A percentile compares a stretch with the other conserved stretches of the same genome.
These are phyloP conservation scores for Camptogramma bilineatum DNA, from an alignment of 2,888 invertebrate species.

Conservation along the genomic window DNA sequence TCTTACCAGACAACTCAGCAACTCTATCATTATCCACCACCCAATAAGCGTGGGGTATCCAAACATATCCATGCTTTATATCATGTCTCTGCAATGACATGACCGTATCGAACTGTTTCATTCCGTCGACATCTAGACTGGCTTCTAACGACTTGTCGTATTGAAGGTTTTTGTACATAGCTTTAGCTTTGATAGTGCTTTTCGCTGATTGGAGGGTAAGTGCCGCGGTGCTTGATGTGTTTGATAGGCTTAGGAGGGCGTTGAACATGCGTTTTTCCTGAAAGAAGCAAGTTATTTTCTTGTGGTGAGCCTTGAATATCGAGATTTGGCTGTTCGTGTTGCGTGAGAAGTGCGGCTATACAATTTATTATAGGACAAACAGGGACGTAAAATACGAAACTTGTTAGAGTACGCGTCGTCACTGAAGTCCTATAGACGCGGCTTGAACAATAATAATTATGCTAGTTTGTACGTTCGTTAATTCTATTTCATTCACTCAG, in stretches of 20 bases:
- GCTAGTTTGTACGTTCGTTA: too few species aligned
- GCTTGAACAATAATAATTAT: too few species aligned
- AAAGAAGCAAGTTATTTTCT: background rate
- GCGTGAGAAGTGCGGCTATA: too few species aligned
- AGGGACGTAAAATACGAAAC: too few species aligned
- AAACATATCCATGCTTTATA: constrained; percentile 88
- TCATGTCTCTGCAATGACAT: constrained; percentile 86
- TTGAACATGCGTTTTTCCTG: constrained; percentile 82
- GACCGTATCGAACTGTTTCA: constrained; percentile 88
- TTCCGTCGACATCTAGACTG: constrained; percentile 89
- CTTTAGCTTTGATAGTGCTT: constrained; percentile 88
- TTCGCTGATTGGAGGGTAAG: constrained; percentile 88
- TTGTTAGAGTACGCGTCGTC: too few species aligned
- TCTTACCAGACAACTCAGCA: constrained; percentile 88
- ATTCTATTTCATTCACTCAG: too few species aligned
- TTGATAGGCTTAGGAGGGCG: constrained; percentile 67
- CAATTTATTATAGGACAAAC: too few species aligned
- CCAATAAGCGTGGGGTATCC: constrained; percentile 89
- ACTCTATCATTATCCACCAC: constrained; percentile 90
- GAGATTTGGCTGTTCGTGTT: too few species aligned
- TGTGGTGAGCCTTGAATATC: too few species aligned
- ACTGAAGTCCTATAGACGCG: too few species aligned
- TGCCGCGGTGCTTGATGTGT: constrained; percentile 75
- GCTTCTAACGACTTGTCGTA: constrained; percentile 89
- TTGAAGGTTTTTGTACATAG: constrained; percentile 89